Evolutionary conservation across 2,888 invertebrate genomes (phyloP), one percentile per base, ranked within the genome.

Genomic region (Synergus itoensis): DNA sequence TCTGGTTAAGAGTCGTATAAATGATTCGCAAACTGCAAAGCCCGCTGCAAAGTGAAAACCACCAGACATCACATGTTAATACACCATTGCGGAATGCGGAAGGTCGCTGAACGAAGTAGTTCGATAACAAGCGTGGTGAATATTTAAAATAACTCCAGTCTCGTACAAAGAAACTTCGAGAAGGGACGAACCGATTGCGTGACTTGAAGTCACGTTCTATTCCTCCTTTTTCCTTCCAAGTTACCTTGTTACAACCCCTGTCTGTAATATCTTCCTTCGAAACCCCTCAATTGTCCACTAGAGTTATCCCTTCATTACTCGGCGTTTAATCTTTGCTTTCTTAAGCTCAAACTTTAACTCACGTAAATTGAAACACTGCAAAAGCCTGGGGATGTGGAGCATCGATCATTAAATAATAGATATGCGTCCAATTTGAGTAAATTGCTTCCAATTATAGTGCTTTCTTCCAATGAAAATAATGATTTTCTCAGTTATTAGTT

Each of bases 121-220:
- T 84, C 83, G 81, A 83, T 82, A 84, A 84, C 80, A 81, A 84
- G 81, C 77, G 77, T 81, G 75, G 75, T 85, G 85, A 85, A 84
- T 85, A 84, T 84, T 83, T 84, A 81, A 85, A 79, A 83, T 79
- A 78, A 80, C 83, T 80, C 83, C 82, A 83, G 81, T 82, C 83
- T 16, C 63, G 21, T 69, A 43, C 45, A 69, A 69, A 73, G 73
- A 28, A 28, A 48, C n/a, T 28, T 1, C 11, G 45, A 48, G 21
- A 48, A 69, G 48, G 73, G n/a, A 48, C 28, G 73, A 48, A 53
- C 48, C 48, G 53, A 48, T 73, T 73, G 73, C 73, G 73, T 73
- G 73, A 73, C 73, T 21, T 18, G 18, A 28, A 53, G 73, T 48
- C 73, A 53, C 73, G 73, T 73, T 36, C 69, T 69, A 9, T 28